Evolutionary conservation across 2,888 invertebrate species (phyloP).

Genomic region (Clitarchus hookeri): DNA sequence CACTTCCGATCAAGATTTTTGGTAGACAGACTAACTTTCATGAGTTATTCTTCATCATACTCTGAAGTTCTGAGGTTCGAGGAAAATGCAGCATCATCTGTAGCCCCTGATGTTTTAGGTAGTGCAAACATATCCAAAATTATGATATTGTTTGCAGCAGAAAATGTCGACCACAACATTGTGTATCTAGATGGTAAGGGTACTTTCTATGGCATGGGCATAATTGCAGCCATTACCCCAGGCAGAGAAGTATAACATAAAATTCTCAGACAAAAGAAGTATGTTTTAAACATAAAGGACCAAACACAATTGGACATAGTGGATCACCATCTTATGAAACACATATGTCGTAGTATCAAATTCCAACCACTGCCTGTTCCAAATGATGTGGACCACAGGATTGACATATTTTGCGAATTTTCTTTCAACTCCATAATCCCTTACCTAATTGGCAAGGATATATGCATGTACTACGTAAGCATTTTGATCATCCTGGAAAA

Average conservation of each 20-base stretch:
- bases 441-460: constrained; percentile 16
- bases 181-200: background rate
- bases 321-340: background rate
- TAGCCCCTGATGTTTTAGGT: background rate
- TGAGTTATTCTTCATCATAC: background rate
- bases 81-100: background rate
- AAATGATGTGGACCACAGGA: background rate
- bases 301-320: constrained; percentile 17
- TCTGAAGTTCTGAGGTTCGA: background rate
- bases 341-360: background rate
- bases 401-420: constrained; percentile 12
- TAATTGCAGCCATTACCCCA: background rate
- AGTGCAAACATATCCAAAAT: background rate
- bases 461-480: background rate
- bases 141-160: constrained; percentile 4
- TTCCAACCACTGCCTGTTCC: background rate
- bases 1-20: constrained; percentile 18
- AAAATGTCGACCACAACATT: constrained; percentile 18
- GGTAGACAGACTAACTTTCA: background rate
- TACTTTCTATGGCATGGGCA: background rate
- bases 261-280: constrained; percentile 16
- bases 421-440: background rate
- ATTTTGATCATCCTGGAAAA: constrained; percentile 12
- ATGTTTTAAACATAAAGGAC: background rate
- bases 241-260: background rate